Conservation (phyloP, 2,113 vertebrate genomes). For the Lamprotornis superbus region DNA sequence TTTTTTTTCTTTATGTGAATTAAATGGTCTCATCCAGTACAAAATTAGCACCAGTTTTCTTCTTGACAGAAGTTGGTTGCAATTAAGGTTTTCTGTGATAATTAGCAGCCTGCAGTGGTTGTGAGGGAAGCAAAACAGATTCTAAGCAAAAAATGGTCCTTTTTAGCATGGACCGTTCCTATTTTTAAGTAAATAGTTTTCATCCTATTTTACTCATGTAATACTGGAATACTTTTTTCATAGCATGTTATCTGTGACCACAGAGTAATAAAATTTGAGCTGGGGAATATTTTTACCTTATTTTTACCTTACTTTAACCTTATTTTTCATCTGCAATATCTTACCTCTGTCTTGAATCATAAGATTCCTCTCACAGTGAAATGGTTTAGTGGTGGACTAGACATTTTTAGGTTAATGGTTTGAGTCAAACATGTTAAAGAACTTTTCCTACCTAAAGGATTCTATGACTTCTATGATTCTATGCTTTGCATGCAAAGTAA, state of each 20-base stretch:
- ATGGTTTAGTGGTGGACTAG: neutral
- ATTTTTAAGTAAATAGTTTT: neutral
- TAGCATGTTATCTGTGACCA: neutral
- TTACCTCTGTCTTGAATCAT: neutral
- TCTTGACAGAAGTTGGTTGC: neutral
- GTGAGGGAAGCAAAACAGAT: neutral
- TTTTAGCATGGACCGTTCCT: neutral
- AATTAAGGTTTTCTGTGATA: neutral
- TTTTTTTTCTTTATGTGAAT: neutral
- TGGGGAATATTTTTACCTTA: neutral
- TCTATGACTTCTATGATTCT: neutral
- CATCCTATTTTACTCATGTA: fast-evolving
- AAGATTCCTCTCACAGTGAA: fast-evolving
- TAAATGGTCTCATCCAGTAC: neutral
- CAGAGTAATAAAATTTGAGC: neutral
- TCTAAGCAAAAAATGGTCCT: neutral
- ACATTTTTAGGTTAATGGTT: fast-evolving
- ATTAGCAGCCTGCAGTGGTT: neutral
- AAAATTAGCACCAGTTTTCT: neutral
- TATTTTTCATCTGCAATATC: neutral
- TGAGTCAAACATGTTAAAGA: fast-evolving
- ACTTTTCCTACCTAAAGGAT: neutral
- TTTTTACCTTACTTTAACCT: neutral
- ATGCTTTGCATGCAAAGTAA: neutral
- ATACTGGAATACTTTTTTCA: neutral